These are phyloP conservation scores for Geodia barretti DNA, from an alignment of 37 sponge, comb jelly and placozoan genomes.

Conservation along the genomic window DNA sequence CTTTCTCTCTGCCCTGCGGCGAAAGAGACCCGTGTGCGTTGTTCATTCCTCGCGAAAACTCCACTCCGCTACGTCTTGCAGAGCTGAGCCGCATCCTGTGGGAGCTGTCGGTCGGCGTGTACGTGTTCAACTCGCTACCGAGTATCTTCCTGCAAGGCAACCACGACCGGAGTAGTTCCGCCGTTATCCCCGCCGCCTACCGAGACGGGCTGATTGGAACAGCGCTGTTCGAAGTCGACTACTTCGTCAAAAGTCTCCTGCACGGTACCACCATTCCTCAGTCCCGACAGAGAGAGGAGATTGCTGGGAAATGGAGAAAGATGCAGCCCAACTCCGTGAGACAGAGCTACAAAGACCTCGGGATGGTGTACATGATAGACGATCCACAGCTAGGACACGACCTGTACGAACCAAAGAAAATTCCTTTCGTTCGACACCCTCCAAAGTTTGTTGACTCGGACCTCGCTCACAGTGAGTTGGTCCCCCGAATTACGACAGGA, in stretches of 20 bases:
- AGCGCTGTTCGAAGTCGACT: slow-evolving; percentile 60
- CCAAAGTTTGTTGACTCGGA: slow-evolving; percentile 34
- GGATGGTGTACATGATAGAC: slow-evolving; percentile 41
- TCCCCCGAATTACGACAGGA: slow-evolving; percentile 30
- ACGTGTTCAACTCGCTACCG: slow-evolving; percentile 86
- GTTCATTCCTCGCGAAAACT: slow-evolving; percentile 18
- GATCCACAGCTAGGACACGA: slow-evolving; percentile 56
- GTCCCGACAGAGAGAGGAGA: slow-evolving; percentile 48
- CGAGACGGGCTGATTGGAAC: slow-evolving; percentile 74
- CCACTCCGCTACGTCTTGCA: slow-evolving; percentile 32
- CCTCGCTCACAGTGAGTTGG: slow-evolving; percentile 46
- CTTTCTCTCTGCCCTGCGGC: not conserved
- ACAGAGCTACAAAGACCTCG: slow-evolving; percentile 36
- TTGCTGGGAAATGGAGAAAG: slow-evolving; percentile 70
- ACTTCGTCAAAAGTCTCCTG: slow-evolving; percentile 62
- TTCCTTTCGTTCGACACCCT: slow-evolving; percentile 48
- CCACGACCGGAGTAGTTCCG: slow-evolving; percentile 60
- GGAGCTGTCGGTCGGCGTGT: slow-evolving; percentile 84
- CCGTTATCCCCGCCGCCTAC: slow-evolving; percentile 78
- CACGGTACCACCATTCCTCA: slow-evolving; percentile 68
- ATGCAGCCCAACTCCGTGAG: slow-evolving; percentile 11
- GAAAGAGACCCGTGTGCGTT: not conserved
- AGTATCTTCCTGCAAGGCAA: slow-evolving; percentile 59
- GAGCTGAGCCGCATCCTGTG: slow-evolving; percentile 82
- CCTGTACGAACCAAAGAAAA: slow-evolving; percentile 34